Evolutionary conservation across 2,888 invertebrate genomes (phyloP).

Genomic region (Scaptomyza cyrtandrae): DNA sequence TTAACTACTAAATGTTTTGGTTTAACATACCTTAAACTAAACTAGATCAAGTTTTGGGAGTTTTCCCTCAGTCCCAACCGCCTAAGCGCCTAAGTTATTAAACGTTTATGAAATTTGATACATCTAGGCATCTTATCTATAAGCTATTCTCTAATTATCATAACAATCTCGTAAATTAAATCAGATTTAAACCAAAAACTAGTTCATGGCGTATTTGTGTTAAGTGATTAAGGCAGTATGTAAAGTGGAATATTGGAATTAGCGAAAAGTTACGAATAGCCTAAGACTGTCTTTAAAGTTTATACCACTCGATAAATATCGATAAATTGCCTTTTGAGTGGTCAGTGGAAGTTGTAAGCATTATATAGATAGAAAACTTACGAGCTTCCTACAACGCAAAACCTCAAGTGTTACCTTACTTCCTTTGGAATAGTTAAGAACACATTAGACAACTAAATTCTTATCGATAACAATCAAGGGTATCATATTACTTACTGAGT

Average conservation of each 20-base stretch:
- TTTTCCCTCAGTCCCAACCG: constrained; percentile 12
- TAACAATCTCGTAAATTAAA: constrained; percentile 14
- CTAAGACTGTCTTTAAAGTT: too few species aligned
- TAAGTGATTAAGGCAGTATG: background rate
- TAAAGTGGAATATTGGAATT: too few species aligned
- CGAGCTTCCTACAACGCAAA: background rate
- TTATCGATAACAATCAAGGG: constrained; percentile 5
- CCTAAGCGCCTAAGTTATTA: background rate
- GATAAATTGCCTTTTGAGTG: background rate
- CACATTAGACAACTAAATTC: too few species aligned
- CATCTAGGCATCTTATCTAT: constrained; percentile 2
- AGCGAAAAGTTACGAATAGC: too few species aligned
- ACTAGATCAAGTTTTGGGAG: background rate
- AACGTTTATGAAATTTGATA: constrained; percentile 24
- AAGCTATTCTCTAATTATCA: constrained; percentile 20
- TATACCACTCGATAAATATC: background rate
- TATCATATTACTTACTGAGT: background rate
- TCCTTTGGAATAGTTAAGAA: background rate
- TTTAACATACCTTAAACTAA: background rate
- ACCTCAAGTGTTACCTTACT: background rate
- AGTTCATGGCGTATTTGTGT: constrained; percentile 17
- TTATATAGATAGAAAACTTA: background rate
- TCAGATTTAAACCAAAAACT: constrained; percentile 24
- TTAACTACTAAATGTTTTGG: background rate
- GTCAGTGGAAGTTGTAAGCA: background rate